Evolutionary conservation across 2,888 invertebrate species (phyloP), one percentile per base, ranked within the genome.

Genomic region (Trissoscelio sp.): DNA sequence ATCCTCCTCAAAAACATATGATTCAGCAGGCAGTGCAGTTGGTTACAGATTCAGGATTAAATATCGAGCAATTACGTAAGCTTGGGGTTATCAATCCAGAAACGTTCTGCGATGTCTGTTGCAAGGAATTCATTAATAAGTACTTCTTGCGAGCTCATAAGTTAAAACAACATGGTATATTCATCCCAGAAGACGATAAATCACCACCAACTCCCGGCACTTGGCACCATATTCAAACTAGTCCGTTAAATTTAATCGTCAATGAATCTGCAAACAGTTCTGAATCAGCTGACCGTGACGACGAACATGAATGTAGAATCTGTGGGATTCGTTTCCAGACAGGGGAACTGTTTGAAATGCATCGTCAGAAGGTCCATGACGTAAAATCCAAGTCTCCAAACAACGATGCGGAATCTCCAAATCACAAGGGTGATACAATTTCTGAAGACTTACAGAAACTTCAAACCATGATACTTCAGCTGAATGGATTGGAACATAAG

Each of bases 131-230:
- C 90, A 97, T 96, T 91, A 98, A 97, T 90, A 97, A 97, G 91
- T 97, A 97, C 90, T 98, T 98, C 89, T 93, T 99, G 46, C 94
- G 97, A 66, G 97, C 97, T 55, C 99, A 99, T 92, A 97, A 98
- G 88, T 95, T 96, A 92, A 96, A 97, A 90, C 94, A 96, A n/a
- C 98, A 99, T 91, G 98, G 98, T 0, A 95, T 98, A 34, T 93
- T 93, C 82, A 92, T 94, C 67, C 93, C 94, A 0, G 92, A 94
- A 85, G 93, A 94, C 89, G 94, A 95, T 85, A 86, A 92, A 91
- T 87, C 89, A 5, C 92, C 92, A 70, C 91, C 91, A 12, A 91
- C 88, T 55, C 85, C 88, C 0, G 88, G 85, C 14, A 87, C 87
- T 4, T 92, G 92, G 91, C 91, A 93, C 90, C 86, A 94, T 85